Evolutionary conservation across 2,113 vertebrate species (phyloP).

Genomic region (Scartelaos histophorus): DNA sequence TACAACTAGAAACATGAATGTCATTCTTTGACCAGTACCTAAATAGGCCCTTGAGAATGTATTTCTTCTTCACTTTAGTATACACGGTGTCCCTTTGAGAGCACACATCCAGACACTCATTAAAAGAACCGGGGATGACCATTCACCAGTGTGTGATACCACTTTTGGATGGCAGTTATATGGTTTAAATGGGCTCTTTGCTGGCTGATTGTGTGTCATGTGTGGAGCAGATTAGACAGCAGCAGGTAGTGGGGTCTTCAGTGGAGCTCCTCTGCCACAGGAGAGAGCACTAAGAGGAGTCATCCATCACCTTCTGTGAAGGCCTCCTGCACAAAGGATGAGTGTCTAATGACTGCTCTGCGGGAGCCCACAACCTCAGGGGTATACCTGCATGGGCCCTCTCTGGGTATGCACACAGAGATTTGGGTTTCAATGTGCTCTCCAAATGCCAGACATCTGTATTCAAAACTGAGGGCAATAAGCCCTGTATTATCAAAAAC

Average conservation of each 20-base stretch:
- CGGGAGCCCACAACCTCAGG: slow-evolving; percentile 15
- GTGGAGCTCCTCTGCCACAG: slow-evolving; percentile 58
- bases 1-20: slow-evolving; percentile 53
- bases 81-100: slow-evolving; percentile 39
- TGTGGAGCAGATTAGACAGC: slow-evolving; percentile 58
- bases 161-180: slow-evolving; percentile 41
- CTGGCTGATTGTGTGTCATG: slow-evolving; percentile 59
- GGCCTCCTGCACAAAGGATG: slow-evolving; percentile 37
- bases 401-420: slow-evolving; percentile 9
- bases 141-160: slow-evolving; percentile 48
- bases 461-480: background rate
- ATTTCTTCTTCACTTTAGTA: slow-evolving; percentile 23
- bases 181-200: slow-evolving; percentile 49
- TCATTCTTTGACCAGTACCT: slow-evolving; percentile 43
- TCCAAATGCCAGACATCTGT: slow-evolving; percentile 10
- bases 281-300: slow-evolving; percentile 62
- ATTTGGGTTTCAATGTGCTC: slow-evolving; percentile 5
- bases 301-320: slow-evolving; percentile 67
- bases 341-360: slow-evolving; percentile 62
- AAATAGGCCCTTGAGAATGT: slow-evolving; percentile 48
- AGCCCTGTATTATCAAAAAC: background rate
- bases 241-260: slow-evolving; percentile 43
- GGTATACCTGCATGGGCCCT: slow-evolving; percentile 19
- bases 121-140: slow-evolving; percentile 55
- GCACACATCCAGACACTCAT: slow-evolving; percentile 48